These are phyloP conservation scores for Alviniconcha strummeri DNA, from an alignment of 2,888 invertebrate genomes.

Conservation along the genomic window DNA sequence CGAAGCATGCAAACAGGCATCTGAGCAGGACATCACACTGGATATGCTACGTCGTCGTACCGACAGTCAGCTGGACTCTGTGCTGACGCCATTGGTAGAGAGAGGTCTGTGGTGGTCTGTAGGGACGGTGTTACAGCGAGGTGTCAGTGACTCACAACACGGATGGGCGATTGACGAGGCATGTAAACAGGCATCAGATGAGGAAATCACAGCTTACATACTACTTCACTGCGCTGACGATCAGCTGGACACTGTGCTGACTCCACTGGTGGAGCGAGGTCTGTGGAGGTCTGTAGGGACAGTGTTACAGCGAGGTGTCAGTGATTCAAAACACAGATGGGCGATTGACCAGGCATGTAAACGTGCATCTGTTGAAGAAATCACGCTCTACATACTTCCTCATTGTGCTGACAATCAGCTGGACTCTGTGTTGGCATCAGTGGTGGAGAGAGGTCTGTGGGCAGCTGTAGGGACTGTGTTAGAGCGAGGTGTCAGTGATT, in stretches of 20 bases:
- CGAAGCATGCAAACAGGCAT: neutral
- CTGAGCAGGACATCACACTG: neutral
- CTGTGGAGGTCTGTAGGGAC: neutral
- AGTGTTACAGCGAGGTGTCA: neutral
- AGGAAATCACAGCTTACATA: neutral
- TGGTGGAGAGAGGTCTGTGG: no score
- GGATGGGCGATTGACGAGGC: slow-evolving; percentile 1
- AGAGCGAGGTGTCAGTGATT: neutral
- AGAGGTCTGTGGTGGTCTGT: neutral
- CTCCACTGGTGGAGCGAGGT: no score
- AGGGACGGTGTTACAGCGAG: no score
- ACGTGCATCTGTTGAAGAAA: neutral
- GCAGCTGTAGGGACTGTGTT: neutral
- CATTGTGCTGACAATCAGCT: neutral
- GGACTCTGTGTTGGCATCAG: no score
- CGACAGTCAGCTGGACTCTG: neutral
- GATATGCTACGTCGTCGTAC: neutral
- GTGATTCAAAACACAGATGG: neutral
- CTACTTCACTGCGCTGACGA: neutral
- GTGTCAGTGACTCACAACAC: no score
- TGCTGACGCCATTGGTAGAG: neutral
- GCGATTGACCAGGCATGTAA: neutral
- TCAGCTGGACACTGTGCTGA: no score
- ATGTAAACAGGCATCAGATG: neutral
- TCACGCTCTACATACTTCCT: neutral